A percentile compares a stretch with the other conserved stretches of the same genome.
Evolutionary conservation across 2,888 invertebrate species (phyloP).

Genomic region (Andricus quercusramuli): DNA sequence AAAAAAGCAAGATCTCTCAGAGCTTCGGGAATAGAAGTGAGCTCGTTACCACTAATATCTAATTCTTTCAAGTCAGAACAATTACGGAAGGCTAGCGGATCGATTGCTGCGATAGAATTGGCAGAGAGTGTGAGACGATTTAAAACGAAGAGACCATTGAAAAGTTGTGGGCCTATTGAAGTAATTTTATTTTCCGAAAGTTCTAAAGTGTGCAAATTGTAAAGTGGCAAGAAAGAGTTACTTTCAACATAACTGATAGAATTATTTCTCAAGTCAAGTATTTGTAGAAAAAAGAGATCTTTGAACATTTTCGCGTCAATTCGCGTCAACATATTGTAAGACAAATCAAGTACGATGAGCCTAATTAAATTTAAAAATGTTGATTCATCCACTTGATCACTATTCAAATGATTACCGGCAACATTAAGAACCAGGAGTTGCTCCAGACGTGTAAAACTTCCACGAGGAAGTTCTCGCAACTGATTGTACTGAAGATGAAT

Average conservation of each 20-base stretch:
- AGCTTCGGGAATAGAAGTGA: slow-evolving; percentile 90
- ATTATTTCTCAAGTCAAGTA: slow-evolving; percentile 91
- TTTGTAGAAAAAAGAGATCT: slow-evolving; percentile 92
- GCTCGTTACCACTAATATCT: slow-evolving; percentile 92
- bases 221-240: slow-evolving; percentile 91
- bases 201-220: slow-evolving; percentile 93
- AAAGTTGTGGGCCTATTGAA: slow-evolving; percentile 88
- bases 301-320: slow-evolving; percentile 92
- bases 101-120: slow-evolving; percentile 89
- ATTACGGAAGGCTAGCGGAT: slow-evolving; percentile 91
- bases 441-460: slow-evolving; percentile 90
- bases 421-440: slow-evolving; percentile 91
- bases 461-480: slow-evolving; percentile 89
- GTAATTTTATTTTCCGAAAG: slow-evolving; percentile 92
- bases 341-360: slow-evolving; percentile 90
- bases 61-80: slow-evolving; percentile 93
- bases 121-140: slow-evolving; percentile 92
- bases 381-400: slow-evolving; percentile 90
- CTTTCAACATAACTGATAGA: slow-evolving; percentile 93
- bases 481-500: slow-evolving; percentile 92
- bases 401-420: slow-evolving; percentile 91
- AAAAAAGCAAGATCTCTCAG: slow-evolving; percentile 89
- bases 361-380: slow-evolving; percentile 92
- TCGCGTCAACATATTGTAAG: slow-evolving; percentile 91
- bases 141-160: slow-evolving; percentile 91